Evolutionary conservation across 2,113 vertebrate species (phyloP).

Genomic region (Poicephalus meyeri): DNA sequence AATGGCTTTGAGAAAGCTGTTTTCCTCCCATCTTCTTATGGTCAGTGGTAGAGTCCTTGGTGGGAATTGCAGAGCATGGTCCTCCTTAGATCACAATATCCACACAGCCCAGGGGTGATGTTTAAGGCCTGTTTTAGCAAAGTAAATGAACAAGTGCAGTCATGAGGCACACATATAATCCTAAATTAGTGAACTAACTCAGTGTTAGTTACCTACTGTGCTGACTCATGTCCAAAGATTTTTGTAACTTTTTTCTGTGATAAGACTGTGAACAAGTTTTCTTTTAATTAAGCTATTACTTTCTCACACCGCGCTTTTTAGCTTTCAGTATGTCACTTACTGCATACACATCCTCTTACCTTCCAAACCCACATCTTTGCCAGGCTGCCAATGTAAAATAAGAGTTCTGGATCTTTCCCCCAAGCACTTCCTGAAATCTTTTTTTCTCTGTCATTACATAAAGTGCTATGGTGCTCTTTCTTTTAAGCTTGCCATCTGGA

Average conservation of each 20-base stretch:
- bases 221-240: not conserved
- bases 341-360: not conserved
- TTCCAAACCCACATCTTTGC: slow-evolving; percentile 42
- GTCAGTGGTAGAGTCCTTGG: not conserved
- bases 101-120: accelerated
- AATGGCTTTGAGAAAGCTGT: not conserved
- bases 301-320: not conserved
- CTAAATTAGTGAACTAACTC: not conserved
- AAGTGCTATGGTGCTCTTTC: slow-evolving; percentile 12
- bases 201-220: not conserved
- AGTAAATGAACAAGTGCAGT: not conserved
- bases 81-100: not conserved
- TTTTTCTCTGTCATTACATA: slow-evolving; percentile 21
- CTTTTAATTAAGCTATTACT: not conserved
- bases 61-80: not conserved
- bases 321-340: slow-evolving; percentile 42
- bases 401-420: slow-evolving; percentile 28
- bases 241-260: not conserved
- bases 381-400: slow-evolving; percentile 38
- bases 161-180: not conserved
- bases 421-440: slow-evolving; percentile 43
- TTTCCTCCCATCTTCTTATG: not conserved
- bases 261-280: not conserved
- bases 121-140: not conserved
- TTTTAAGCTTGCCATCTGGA: slow-evolving; percentile 59